phyloP scores from a whole-genome alignment of 2,797 vertebrate genomes.

The Trematomus bernacchii region DNA sequence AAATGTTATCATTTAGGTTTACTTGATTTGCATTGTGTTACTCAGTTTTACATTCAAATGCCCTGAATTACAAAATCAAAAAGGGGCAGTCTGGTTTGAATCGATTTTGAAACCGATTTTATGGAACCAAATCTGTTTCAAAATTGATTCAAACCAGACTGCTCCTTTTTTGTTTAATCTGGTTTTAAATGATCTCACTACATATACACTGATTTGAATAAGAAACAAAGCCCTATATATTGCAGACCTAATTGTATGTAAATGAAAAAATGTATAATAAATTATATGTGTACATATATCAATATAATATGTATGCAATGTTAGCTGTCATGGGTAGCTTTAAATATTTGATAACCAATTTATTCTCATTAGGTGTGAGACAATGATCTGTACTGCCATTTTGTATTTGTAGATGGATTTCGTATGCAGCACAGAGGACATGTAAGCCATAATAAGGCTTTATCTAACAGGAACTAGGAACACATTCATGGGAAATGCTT shows the following conservation, averaged over 20 bases:
- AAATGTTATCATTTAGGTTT: not conserved
- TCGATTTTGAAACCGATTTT: too few species aligned
- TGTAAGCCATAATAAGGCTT: constrained; percentile 47
- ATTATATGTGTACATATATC: not conserved
- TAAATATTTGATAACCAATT: not conserved
- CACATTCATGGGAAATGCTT: constrained; percentile 74
- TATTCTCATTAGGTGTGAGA: not conserved
- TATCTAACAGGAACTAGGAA: constrained; percentile 72
- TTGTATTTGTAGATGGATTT: constrained; percentile 14
- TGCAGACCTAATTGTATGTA: not conserved
- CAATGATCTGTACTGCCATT: not conserved
- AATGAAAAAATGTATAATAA: not conserved
- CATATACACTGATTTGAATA: too few species aligned
- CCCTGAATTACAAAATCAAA: too few species aligned
- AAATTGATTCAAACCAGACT: too few species aligned
- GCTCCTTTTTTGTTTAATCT: too few species aligned
- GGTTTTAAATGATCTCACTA: too few species aligned
- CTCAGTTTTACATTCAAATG: not conserved
- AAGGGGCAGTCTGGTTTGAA: too few species aligned
- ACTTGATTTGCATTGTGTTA: not conserved
- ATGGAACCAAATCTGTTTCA: too few species aligned
- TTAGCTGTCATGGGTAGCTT: not conserved
- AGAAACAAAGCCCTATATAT: too few species aligned
- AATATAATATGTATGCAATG: not conserved
- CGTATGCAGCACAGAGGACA: not conserved